A percentile compares a stretch with the other conserved stretches of the same genome.
Conservation (phyloP, 2,888 invertebrate species). For the Automeris io region DNA sequence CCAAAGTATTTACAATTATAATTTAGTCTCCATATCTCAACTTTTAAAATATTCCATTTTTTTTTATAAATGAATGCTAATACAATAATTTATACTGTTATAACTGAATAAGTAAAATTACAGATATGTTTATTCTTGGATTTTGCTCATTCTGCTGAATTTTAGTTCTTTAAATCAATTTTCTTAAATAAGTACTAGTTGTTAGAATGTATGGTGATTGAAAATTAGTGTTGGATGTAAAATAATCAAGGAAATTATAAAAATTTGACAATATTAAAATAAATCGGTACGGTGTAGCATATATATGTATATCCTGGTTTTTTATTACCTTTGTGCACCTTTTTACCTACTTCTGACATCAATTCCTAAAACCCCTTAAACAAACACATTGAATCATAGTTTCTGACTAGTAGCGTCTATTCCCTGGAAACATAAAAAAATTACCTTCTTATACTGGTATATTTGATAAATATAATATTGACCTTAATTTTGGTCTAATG, state of each 20-base stretch:
- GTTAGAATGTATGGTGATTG: background rate
- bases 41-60: conserved; percentile 2
- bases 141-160: background rate
- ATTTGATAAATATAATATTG: too few species aligned
- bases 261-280: conserved; percentile 65
- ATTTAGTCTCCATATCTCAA: conserved; percentile 23
- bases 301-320: conserved; percentile 18
- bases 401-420: too few species aligned
- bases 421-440: too few species aligned
- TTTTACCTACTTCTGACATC: too few species aligned
- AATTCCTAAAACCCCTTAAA: too few species aligned
- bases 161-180: background rate
- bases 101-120: background rate
- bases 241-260: conserved; percentile 21
- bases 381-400: too few species aligned
- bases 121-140: background rate
- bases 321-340: conserved; percentile 11
- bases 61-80: background rate
- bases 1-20: conserved; percentile 57
- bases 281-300: conserved; percentile 65
- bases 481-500: too few species aligned
- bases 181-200: background rate
- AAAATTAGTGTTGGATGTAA: background rate
- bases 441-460: too few species aligned
- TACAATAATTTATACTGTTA: conserved; percentile 3